These are phyloP conservation scores for Timema podura DNA, from an alignment of 2,888 invertebrate species.

Conservation along the genomic window DNA sequence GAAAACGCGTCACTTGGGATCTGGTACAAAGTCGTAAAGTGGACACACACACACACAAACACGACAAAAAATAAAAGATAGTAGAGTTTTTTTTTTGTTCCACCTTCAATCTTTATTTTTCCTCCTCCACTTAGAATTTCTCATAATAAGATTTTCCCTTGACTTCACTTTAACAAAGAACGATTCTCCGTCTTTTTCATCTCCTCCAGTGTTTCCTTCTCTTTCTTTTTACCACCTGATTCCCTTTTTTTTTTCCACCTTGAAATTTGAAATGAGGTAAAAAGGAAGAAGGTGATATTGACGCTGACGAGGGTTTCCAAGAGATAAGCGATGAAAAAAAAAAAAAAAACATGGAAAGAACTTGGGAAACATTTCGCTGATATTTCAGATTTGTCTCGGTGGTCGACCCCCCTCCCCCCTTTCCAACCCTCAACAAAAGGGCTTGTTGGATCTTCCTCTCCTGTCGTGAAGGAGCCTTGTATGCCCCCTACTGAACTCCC, in stretches of 20 bases:
- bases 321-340: too few species aligned
- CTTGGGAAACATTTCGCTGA: constrained; percentile 7
- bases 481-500: too few species aligned
- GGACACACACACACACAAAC: too few species aligned
- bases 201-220: neutral
- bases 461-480: too few species aligned
- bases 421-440: too few species aligned
- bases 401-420: neutral
- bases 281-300: neutral
- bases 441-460: too few species aligned
- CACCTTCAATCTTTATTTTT: too few species aligned
- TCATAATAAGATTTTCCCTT: constrained; percentile 14
- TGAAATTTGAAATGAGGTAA: constrained; percentile 15
- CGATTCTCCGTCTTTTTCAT: neutral
- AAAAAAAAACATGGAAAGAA: neutral
- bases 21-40: too few species aligned
- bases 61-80: too few species aligned
- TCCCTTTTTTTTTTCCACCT: neutral
- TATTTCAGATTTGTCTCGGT: constrained; percentile 15
- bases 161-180: constrained; percentile 13
- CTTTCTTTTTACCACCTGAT: neutral
- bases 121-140: neutral
- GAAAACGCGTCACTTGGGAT: too few species aligned
- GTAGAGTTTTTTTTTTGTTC: too few species aligned
- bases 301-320: too few species aligned